Conservation (phyloP, 2,797 vertebrate genomes). For the Uromys caudimaculatus region DNA sequence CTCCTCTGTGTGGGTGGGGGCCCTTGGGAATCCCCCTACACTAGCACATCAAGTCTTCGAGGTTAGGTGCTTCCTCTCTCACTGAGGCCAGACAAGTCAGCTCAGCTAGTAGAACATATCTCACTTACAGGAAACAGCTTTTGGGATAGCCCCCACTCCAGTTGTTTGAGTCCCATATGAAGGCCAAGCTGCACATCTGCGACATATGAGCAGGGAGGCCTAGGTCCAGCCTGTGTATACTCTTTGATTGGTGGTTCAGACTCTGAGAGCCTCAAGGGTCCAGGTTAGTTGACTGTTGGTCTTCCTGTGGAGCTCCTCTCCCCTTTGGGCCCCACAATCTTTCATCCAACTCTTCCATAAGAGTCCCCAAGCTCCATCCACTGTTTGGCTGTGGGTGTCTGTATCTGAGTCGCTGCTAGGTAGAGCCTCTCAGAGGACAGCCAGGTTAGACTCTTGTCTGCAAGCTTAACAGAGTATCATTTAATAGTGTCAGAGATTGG, state of each 20-base stretch:
- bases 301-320: neutral
- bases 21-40: neutral
- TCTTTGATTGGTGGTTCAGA: neutral
- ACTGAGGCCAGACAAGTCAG: neutral
- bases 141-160: neutral
- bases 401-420: neutral
- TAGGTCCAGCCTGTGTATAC: neutral
- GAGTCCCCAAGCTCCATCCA: neutral
- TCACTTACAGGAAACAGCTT: neutral
- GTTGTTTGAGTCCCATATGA: neutral
- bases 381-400: neutral
- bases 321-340: neutral
- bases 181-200: neutral
- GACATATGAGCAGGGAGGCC: neutral
- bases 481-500: neutral
- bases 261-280: neutral
- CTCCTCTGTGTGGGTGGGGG: neutral
- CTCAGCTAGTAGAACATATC: neutral
- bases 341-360: neutral
- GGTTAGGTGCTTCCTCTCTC: neutral
- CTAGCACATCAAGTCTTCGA: neutral
- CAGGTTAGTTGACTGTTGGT: neutral
- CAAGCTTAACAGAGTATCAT: neutral
- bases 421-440: neutral
- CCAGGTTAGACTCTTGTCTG: neutral